Evolutionary conservation across 2,888 invertebrate species (phyloP).

Genomic region (Orthonevra nobilis): DNA sequence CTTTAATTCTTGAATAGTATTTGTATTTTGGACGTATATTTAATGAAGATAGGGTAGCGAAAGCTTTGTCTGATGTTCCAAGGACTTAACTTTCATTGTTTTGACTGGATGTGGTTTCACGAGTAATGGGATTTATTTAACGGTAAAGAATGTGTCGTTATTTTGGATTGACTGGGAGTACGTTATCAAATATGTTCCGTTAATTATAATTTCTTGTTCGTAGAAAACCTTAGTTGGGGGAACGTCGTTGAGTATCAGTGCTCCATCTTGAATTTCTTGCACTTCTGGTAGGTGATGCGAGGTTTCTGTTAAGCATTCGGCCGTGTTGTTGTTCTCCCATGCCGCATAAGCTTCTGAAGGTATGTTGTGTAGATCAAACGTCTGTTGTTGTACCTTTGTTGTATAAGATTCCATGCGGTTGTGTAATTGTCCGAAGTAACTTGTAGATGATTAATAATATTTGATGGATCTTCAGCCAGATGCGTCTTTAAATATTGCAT

Average conservation of each 20-base stretch:
- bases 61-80: neutral
- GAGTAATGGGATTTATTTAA: too few relatives aligned
- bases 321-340: too few relatives aligned
- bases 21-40: neutral
- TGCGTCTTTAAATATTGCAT: too few relatives aligned
- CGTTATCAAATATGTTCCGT: neutral
- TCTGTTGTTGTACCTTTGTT: too few relatives aligned
- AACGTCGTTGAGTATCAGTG: constrained; percentile 16
- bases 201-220: constrained; percentile 6
- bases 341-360: too few relatives aligned
- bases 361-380: too few relatives aligned
- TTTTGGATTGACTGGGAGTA: neutral
- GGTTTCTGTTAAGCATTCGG: constrained; percentile 1
- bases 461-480: too few relatives aligned
- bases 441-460: too few relatives aligned
- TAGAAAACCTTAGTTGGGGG: constrained; percentile 10
- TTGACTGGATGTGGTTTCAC: too few relatives aligned
- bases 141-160: neutral
- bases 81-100: neutral
- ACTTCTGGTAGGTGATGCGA: neutral
- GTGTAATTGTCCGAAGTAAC: too few relatives aligned
- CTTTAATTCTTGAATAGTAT: neutral
- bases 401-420: too few relatives aligned
- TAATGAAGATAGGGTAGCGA: neutral
- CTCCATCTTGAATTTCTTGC: neutral